Percentiles rank a stretch among this genome's conserved stretches.
These are phyloP conservation scores for Ceratothoa steindachneri DNA, from an alignment of 2,888 invertebrate species.

Conservation along the genomic window DNA sequence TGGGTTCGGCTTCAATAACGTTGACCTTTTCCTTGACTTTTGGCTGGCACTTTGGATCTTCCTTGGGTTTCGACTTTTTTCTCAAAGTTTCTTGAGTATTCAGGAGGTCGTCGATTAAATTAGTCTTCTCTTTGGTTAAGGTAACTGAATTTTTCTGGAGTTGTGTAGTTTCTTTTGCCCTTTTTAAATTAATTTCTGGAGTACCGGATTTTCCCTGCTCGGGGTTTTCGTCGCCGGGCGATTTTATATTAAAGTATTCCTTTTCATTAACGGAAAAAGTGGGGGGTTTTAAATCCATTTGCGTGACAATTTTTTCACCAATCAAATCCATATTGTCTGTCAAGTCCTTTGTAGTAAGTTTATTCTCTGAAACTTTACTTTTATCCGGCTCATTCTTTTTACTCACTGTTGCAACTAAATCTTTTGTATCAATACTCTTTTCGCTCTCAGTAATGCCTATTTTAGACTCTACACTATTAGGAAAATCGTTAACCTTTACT, in stretches of 20 bases:
- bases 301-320: neutral
- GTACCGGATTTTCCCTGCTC: neutral
- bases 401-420: neutral
- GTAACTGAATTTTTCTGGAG: neutral
- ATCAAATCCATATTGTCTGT: neutral
- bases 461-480: too few species aligned
- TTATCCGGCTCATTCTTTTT: neutral
- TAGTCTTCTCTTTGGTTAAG: neutral
- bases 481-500: neutral
- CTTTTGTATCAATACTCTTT: neutral
- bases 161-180: neutral
- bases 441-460: neutral
- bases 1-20: neutral
- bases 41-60: neutral
- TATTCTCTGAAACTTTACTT: neutral
- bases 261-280: neutral
- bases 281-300: neutral
- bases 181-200: neutral
- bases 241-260: too few species aligned
- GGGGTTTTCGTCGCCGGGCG: neutral
- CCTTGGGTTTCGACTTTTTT: neutral
- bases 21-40: conserved; percentile 3
- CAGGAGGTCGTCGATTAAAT: neutral
- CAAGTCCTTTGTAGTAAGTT: too few species aligned
- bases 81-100: neutral